A percentile compares a stretch with the other conserved stretches of the same genome.
Evolutionary conservation across 2,113 vertebrate species (phyloP).

Genomic region (Gadus chalcogrammus): DNA sequence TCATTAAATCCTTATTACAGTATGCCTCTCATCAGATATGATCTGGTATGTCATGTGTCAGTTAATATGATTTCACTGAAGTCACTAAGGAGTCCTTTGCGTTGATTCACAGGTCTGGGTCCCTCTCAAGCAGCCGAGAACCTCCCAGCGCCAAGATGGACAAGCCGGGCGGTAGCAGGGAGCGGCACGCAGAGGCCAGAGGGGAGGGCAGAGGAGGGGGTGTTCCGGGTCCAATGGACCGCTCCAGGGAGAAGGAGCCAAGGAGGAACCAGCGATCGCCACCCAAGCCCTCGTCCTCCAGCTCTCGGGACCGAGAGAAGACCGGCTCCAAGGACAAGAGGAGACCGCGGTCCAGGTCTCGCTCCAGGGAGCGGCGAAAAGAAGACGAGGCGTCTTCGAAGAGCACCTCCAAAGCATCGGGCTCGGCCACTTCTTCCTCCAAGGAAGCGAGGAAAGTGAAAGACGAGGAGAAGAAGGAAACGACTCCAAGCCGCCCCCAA

Average conservation of each 20-base stretch:
- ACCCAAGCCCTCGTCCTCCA: slow-evolving; percentile 48
- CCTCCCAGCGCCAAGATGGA: slow-evolving; percentile 64
- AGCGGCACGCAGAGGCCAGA: slow-evolving; percentile 60
- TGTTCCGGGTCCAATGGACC: slow-evolving; percentile 52
- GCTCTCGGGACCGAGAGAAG: slow-evolving; percentile 52
- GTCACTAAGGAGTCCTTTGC: background rate
- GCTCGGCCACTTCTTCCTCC: slow-evolving; percentile 6
- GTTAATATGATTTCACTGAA: no score
- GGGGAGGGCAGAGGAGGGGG: slow-evolving; percentile 42
- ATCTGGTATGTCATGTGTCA: no score
- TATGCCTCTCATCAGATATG: no score
- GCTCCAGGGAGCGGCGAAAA: slow-evolving; percentile 77
- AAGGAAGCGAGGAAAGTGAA: slow-evolving; percentile 34
- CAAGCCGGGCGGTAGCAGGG: slow-evolving; percentile 54
- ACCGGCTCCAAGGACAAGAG: slow-evolving; percentile 68
- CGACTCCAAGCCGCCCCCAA: slow-evolving; percentile 6
- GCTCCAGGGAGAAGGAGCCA: slow-evolving; percentile 76
- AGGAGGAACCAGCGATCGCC: slow-evolving; percentile 58
- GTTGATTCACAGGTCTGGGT: slow-evolving; percentile 52
- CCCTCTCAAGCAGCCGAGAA: slow-evolving; percentile 76
- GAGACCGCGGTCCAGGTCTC: slow-evolving; percentile 59
- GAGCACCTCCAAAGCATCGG: slow-evolving; percentile 33
- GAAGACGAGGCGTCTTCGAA: slow-evolving; percentile 38
- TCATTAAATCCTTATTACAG: no score
- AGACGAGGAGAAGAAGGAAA: slow-evolving; percentile 43